Evolutionary conservation across 2,888 invertebrate species (phyloP), one percentile per base, ranked within the genome.

Genomic region (Oscheius sp.): DNA sequence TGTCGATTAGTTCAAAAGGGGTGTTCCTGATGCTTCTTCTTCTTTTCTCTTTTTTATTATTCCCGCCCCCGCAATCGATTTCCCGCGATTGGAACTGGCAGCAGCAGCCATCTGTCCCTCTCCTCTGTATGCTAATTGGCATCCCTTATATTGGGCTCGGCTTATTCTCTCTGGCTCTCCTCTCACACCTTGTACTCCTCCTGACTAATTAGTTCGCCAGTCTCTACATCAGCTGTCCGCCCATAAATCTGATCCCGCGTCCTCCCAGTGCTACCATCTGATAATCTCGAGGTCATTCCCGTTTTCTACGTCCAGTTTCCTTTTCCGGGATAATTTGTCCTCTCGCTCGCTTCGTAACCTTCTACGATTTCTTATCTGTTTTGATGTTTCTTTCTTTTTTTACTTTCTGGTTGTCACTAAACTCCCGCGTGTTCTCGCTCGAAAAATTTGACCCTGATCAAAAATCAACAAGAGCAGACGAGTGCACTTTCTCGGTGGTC

Each of bases 81-180:
- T 35, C 1, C 45, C 61, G 43, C 61, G 61, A 61, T 61, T 61
- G 61, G 25, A 61, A 61, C 61, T 61, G 61, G 61, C 61, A 35
- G 35, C 61, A 35, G 35, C 35, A 61, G 61, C 61, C 61, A 61
- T 61, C 61, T 61, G 61, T 61, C 61, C 61, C 41, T 59, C 27
- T 29, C 59, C 59, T 61, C 61, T 61, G 43, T 61, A 61, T 61
- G 45, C 61, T 61, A 61, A 61, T 61, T 61, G 61, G 61, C 43
- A 61, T 25, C 55, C 55, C 23, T 49, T 13, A 18, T 55, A 23
- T 25, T 23, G 55, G 21, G 49, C 49, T 49, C 49, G 49, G 18
- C 49, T 18, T 18, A 49, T 16, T 18, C 18, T 5, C 49, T 13
- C n/a, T 13, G n/a, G n/a, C 13, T 13, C 49, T 18, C 49, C 49